Evolutionary conservation across 2,888 invertebrate genomes (phyloP).

Genomic region (Machimus atricapillus): DNA sequence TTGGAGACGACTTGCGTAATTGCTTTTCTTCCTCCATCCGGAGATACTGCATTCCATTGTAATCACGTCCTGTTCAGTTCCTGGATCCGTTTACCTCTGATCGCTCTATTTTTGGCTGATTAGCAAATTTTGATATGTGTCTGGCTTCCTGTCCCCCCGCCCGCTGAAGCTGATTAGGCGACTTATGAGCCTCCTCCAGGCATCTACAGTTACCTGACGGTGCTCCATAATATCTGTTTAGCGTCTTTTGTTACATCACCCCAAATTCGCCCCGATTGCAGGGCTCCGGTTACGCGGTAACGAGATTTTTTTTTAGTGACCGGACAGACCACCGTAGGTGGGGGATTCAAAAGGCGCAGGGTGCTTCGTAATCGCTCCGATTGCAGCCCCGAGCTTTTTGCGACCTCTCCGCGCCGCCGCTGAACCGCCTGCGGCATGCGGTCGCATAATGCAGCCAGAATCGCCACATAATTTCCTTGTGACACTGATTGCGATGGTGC

Average conservation of each 20-base stretch:
- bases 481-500: not conserved
- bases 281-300: not conserved
- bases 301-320: not conserved
- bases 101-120: conserved; percentile 3
- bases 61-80: not conserved
- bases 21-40: not conserved
- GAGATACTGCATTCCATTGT: not conserved
- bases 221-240: not conserved
- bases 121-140: conserved; percentile 9
- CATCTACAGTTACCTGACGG: not conserved
- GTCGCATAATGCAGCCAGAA: not conserved
- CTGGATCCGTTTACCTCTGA: conserved; percentile 1
- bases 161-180: conserved; percentile 9
- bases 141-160: not conserved
- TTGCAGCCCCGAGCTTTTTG: not conserved
- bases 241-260: not conserved
- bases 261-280: not conserved
- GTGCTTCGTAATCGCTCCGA: not conserved
- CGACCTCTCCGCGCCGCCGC: not conserved
- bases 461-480: not conserved
- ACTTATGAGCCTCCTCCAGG: conserved; percentile 5
- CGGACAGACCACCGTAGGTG: not conserved
- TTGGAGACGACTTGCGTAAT: not conserved
- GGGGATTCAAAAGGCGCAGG: not conserved
- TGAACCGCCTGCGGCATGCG: not conserved